Conservation (phyloP, 1,140 invertebrate genomes). For the Lucilia sericata region DNA sequence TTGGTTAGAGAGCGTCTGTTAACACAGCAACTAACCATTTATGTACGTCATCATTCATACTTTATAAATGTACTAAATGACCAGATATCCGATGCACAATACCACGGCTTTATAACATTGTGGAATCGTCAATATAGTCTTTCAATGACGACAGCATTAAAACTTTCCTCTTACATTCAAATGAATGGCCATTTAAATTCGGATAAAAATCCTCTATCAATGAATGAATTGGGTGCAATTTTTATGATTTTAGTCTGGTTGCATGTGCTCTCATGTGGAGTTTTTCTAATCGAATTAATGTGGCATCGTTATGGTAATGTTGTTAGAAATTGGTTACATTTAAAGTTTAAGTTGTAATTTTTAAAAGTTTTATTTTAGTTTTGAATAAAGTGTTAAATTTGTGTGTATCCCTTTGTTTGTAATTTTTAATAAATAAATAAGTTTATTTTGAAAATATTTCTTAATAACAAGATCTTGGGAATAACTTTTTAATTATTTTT, state of each 20-base stretch:
- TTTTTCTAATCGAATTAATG: constrained; percentile 24
- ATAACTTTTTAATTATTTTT: too few species aligned
- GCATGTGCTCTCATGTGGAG: neutral
- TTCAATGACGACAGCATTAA: neutral
- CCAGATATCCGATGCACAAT: neutral
- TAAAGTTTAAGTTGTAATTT: neutral
- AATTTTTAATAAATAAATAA: too few species aligned
- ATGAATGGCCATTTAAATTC: neutral
- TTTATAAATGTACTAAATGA: constrained; percentile 47
- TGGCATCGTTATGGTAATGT: neutral
- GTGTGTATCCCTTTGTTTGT: too few species aligned
- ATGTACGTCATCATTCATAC: constrained; percentile 58
- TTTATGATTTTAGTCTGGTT: constrained; percentile 32
- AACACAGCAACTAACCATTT: constrained; percentile 60
- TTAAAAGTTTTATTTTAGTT: neutral
- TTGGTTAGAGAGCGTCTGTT: constrained; percentile 58
- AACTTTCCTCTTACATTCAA: neutral
- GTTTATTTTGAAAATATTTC: too few species aligned
- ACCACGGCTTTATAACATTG: constrained; percentile 16
- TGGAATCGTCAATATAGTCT: neutral
- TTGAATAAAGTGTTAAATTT: too few species aligned
- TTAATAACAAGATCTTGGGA: too few species aligned
- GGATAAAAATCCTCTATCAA: neutral
- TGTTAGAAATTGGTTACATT: neutral
- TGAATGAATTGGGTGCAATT: constrained; percentile 32